A percentile compares a stretch with the other conserved stretches of the same genome.
Evolutionary conservation across 2,797 vertebrate species (phyloP).

Genomic region (Poliocrania exsul): DNA sequence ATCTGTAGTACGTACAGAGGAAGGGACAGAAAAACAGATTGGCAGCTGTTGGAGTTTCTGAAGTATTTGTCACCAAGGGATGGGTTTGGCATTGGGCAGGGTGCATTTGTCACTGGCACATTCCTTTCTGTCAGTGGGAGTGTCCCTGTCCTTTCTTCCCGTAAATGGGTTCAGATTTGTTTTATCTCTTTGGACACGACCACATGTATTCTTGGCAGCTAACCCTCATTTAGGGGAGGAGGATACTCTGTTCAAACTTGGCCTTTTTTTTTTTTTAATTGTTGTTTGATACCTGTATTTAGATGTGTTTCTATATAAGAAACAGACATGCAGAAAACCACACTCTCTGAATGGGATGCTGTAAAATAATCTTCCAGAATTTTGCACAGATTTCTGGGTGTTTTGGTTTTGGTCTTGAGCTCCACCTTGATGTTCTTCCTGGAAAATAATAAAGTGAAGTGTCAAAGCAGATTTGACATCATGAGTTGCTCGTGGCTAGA

Average conservation of each 20-base stretch:
- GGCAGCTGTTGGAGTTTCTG: slow-evolving; percentile 27
- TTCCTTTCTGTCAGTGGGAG: slow-evolving; percentile 31
- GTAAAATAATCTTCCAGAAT: neutral
- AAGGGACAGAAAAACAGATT: neutral
- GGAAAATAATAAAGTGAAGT: neutral
- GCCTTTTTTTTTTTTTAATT: neutral
- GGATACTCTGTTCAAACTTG: neutral
- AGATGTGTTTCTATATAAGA: neutral
- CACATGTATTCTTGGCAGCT: neutral
- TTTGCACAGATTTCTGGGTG: neutral
- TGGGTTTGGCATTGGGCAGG: slow-evolving; percentile 18
- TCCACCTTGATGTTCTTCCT: neutral
- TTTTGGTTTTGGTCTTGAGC: neutral
- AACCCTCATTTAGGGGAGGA: neutral
- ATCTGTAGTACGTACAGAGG: neutral
- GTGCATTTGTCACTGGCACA: slow-evolving; percentile 40
- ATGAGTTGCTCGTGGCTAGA: neutral
- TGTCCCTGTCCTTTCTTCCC: neutral
- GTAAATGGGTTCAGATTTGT: neutral
- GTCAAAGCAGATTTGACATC: neutral
- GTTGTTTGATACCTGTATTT: neutral
- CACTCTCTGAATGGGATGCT: neutral
- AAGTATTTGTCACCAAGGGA: neutral
- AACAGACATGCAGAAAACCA: neutral
- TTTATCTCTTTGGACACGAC: neutral